Conservation (phyloP, 2,113 vertebrate genomes). For the Cynoglossus semilaevis region DNA sequence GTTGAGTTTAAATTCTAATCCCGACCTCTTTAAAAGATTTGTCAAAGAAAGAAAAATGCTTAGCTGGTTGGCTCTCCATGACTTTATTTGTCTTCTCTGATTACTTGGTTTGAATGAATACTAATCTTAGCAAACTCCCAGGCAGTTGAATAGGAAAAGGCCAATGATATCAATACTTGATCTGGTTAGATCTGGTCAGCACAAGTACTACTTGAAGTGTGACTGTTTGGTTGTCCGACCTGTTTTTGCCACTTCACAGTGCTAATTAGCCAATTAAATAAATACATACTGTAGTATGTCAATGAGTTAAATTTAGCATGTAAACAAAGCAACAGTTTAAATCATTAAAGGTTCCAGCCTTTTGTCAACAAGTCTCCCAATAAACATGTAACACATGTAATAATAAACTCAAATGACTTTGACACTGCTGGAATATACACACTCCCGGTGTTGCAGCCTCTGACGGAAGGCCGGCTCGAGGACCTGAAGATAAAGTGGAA, state of each 20-base stretch:
- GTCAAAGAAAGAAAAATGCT: no score
- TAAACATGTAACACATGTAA: conserved; percentile 3
- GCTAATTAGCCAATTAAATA: not conserved
- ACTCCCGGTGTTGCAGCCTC: conserved; percentile 30
- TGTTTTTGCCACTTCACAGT: not conserved
- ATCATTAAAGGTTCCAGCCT: not conserved
- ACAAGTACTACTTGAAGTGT: no score
- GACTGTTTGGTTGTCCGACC: no score
- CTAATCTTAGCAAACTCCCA: no score
- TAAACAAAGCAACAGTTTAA: not conserved
- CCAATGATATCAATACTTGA: no score
- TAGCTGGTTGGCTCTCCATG: no score
- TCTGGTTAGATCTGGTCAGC: no score
- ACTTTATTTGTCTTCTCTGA: no score
- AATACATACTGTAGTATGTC: not conserved
- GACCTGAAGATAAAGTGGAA: conserved; percentile 60
- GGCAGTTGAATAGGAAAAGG: no score
- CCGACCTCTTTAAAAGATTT: no score
- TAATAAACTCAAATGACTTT: conserved; percentile 30
- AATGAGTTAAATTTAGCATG: conserved; percentile 4
- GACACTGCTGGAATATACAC: conserved; percentile 30
- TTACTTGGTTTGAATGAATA: no score
- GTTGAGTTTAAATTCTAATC: no score
- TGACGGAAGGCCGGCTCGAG: conserved; percentile 38
- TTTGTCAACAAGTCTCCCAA: not conserved